These are phyloP conservation scores for Scaeva pyrastri DNA, from an alignment of 2,888 invertebrate genomes.

Conservation along the genomic window DNA sequence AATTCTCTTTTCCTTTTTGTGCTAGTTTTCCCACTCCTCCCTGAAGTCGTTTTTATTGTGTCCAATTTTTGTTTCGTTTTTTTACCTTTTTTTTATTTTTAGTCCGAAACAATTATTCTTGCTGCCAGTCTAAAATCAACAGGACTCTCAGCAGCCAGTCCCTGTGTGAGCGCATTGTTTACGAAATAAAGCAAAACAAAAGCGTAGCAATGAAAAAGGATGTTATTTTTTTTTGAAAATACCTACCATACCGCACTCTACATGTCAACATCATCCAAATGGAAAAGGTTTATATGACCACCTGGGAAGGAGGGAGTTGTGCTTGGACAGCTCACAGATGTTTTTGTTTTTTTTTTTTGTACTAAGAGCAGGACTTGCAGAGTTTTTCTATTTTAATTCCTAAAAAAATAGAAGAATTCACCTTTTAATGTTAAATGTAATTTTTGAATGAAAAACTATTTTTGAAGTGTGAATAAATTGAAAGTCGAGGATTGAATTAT, in stretches of 20 bases:
- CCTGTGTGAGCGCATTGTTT: conserved; percentile 39
- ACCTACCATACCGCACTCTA: neutral
- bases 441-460: no score
- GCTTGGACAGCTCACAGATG: conserved; percentile 51
- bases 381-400: conserved; percentile 18
- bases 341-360: neutral
- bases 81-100: conserved; percentile 28
- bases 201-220: conserved; percentile 16
- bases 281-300: conserved; percentile 39
- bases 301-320: conserved; percentile 29
- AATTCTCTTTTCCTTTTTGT: neutral
- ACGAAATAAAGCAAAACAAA: conserved; percentile 12
- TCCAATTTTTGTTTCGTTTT: conserved; percentile 9
- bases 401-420: no score
- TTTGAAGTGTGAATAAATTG: no score
- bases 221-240: conserved; percentile 5
- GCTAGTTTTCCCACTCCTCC: conserved; percentile 11
- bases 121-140: conserved; percentile 62
- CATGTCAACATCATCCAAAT: conserved; percentile 11
- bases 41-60: conserved; percentile 25
- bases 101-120: conserved; percentile 69
- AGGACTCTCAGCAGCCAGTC: conserved; percentile 46
- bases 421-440: no score
- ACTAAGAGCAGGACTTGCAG: conserved; percentile 14
- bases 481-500: no score